Evolutionary conservation across 2,797 vertebrate species (phyloP).

Genomic region (Champsocephalus gunnari): DNA sequence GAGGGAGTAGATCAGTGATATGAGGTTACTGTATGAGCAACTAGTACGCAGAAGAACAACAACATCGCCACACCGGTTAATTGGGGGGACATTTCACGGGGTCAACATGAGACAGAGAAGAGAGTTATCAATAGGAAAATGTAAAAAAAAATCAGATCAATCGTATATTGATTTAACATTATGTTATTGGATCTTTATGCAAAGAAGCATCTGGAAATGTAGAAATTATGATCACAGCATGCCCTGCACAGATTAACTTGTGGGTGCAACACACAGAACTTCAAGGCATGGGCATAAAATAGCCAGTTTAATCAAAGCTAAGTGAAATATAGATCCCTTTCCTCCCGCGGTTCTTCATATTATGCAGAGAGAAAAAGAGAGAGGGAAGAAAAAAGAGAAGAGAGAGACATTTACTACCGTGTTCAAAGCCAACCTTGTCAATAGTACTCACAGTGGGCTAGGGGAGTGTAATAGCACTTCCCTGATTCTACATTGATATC

Average conservation of each 20-base stretch:
- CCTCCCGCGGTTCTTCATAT: conserved; percentile 58
- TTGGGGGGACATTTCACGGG: conserved; percentile 76
- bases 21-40: conserved; percentile 82
- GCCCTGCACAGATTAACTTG: conserved; percentile 51
- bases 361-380: conserved; percentile 49
- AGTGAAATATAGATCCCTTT: conserved; percentile 69
- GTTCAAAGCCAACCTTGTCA: conserved; percentile 89
- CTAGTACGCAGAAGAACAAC: conserved; percentile 63
- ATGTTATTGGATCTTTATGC: conserved; percentile 45
- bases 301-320: conserved; percentile 71
- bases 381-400: conserved; percentile 30
- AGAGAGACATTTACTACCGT: conserved; percentile 73
- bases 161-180: conserved; percentile 53
- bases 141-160: conserved; percentile 54
- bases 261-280: conserved; percentile 50
- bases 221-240: conserved; percentile 58
- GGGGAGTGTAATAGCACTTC: conserved; percentile 95
- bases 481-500: conserved; percentile 94
- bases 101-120: conserved; percentile 60
- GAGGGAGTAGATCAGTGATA: conserved; percentile 78
- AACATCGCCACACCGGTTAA: conserved; percentile 74
- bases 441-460: conserved; percentile 97
- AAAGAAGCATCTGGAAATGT: conserved; percentile 32
- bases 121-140: conserved; percentile 69
- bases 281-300: conserved; percentile 60